Percentiles rank a stretch among this genome's conserved stretches.
Evolutionary conservation across 2,113 vertebrate genomes (phyloP).

Genomic region (Elephas maximus): DNA sequence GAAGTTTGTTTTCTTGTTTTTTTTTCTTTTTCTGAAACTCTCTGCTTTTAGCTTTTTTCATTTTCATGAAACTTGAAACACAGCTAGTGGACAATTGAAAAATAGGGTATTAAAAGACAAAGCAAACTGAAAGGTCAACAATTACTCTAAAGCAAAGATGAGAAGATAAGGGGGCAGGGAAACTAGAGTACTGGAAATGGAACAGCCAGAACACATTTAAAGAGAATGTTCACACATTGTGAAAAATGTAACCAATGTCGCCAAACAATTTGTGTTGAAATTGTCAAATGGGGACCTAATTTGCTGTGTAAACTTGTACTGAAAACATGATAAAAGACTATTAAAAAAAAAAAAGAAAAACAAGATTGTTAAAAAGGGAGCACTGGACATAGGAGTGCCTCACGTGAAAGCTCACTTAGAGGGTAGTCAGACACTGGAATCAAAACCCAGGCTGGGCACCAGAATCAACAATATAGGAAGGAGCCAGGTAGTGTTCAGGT

Average conservation of each 20-base stretch:
- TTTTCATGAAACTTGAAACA: neutral
- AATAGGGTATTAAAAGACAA: neutral
- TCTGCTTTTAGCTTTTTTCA: neutral
- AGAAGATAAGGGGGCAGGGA: no score
- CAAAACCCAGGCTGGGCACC: neutral
- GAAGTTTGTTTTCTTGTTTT: no score
- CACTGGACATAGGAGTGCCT: neutral
- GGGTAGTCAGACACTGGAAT: neutral
- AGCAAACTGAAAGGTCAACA: neutral
- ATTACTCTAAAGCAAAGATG: no score
- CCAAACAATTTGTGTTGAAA: no score
- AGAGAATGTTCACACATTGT: no score
- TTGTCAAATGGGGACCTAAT: no score
- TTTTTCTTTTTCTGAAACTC: neutral
- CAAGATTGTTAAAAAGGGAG: neutral
- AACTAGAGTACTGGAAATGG: no score
- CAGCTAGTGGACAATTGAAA: neutral
- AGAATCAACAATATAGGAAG: neutral
- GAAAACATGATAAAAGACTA: no score
- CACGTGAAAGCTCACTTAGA: neutral
- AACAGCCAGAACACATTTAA: no score
- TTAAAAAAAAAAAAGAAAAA: neutral
- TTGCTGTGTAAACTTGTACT: no score
- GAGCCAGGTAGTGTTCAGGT: neutral
- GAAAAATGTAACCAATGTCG: no score